Conservation (phyloP, 2,797 vertebrate species). For the Cyprinella venusta region DNA sequence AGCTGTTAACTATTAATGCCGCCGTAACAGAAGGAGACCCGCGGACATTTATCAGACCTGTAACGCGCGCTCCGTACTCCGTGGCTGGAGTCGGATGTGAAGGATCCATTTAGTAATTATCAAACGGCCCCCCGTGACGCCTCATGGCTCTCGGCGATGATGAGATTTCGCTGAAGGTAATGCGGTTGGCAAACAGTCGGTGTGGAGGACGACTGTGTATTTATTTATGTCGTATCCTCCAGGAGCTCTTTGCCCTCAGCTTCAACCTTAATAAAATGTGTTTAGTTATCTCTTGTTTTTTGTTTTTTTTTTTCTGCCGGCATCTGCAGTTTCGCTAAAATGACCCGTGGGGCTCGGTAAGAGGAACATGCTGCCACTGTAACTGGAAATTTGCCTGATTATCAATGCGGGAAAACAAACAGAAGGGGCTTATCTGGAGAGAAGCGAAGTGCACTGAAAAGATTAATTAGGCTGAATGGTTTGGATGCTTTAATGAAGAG, state of each 20-base stretch:
- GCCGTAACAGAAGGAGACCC: slow-evolving; percentile 59
- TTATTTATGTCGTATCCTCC: slow-evolving; percentile 45
- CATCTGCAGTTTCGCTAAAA: slow-evolving; percentile 43
- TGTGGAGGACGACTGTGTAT: slow-evolving; percentile 20
- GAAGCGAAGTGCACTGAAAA: slow-evolving; percentile 55
- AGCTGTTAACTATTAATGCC: slow-evolving; percentile 71
- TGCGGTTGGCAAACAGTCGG: slow-evolving; percentile 4
- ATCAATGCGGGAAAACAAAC: slow-evolving; percentile 38
- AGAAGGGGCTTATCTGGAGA: slow-evolving; percentile 45
- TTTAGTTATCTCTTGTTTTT: slow-evolving; percentile 38
- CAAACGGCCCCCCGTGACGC: slow-evolving; percentile 32
- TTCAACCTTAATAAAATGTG: slow-evolving; percentile 41
- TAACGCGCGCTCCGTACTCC: slow-evolving; percentile 25
- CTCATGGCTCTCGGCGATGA: not conserved
- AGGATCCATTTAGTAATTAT: slow-evolving; percentile 52
- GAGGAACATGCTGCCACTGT: slow-evolving; percentile 7
- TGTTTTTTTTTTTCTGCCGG: slow-evolving; percentile 29
- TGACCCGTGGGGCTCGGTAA: slow-evolving; percentile 32
- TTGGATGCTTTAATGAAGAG: slow-evolving; percentile 55
- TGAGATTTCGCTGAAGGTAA: slow-evolving; percentile 23
- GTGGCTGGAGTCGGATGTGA: slow-evolving; percentile 23
- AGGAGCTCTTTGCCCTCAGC: slow-evolving; percentile 33
- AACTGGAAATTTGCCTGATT: slow-evolving; percentile 44
- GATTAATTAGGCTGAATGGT: slow-evolving; percentile 56
- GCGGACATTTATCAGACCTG: slow-evolving; percentile 57